phyloP scores from a whole-genome alignment of 2,113 vertebrate genomes.

The Nipponia nippon region DNA sequence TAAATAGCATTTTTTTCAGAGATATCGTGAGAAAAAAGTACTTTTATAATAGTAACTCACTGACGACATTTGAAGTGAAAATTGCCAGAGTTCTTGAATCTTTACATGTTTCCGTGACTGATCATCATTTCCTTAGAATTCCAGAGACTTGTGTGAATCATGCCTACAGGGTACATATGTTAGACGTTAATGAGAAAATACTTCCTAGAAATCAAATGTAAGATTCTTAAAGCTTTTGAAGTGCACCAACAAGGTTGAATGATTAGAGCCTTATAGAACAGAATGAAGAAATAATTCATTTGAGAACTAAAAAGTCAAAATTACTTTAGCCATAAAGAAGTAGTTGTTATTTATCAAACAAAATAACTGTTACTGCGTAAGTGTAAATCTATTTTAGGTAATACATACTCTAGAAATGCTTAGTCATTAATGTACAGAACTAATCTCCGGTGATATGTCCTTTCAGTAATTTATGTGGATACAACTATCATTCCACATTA shows the following conservation, averaged over 20 bases:
- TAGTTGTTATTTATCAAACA: not conserved
- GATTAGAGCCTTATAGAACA: not conserved
- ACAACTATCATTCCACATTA: not conserved
- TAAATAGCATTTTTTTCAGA: conserved; percentile 32
- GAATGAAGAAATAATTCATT: not conserved
- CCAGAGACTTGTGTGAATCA: conserved; percentile 79
- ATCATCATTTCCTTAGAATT: conserved; percentile 78
- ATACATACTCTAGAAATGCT: not conserved
- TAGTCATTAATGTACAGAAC: not conserved
- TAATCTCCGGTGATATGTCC: not conserved
- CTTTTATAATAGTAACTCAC: conserved; percentile 69
- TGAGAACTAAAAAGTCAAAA: not conserved
- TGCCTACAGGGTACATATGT: conserved; percentile 84
- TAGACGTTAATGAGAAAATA: conserved; percentile 83
- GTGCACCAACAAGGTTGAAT: conserved; percentile 1
- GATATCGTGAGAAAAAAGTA: conserved; percentile 75
- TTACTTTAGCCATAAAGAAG: not conserved
- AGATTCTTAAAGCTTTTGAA: conserved; percentile 53
- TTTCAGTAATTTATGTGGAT: not conserved
- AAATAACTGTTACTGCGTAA: not conserved
- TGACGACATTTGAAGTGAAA: conserved; percentile 83
- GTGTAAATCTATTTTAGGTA: not conserved
- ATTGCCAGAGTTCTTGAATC: conserved; percentile 76
- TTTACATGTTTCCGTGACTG: conserved; percentile 81
- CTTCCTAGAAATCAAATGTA: conserved; percentile 72